Conservation (phyloP, 2,797 vertebrate species). For the Sebastes taczanowskii region DNA sequence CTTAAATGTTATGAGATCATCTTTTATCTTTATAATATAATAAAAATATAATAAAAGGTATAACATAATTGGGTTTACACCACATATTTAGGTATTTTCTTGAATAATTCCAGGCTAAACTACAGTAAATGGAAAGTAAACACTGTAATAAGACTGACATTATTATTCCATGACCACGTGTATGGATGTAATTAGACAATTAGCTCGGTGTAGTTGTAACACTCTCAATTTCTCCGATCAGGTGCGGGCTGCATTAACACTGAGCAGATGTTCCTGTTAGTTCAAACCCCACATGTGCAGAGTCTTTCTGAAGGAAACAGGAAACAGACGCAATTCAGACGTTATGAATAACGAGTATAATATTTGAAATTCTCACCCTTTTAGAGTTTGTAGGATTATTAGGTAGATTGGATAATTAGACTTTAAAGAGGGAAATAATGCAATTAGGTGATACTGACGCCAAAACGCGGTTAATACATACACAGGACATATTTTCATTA, state of each 20-base stretch:
- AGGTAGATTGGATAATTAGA: slow-evolving; percentile 11
- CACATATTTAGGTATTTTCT: slow-evolving; percentile 1
- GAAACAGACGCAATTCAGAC: slow-evolving; percentile 24
- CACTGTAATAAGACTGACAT: slow-evolving; percentile 28
- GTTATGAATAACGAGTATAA: slow-evolving; percentile 14
- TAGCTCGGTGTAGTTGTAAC: slow-evolving; percentile 36
- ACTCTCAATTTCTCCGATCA: slow-evolving; percentile 47
- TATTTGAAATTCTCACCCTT: slow-evolving; percentile 8
- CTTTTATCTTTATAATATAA: not conserved
- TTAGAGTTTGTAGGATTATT: slow-evolving; percentile 1
- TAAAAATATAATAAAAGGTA: not conserved
- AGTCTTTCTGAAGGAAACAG: slow-evolving; percentile 38
- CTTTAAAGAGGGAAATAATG: not conserved
- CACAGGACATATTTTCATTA: not conserved
- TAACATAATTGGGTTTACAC: not conserved
- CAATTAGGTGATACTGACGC: not conserved
- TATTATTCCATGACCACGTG: slow-evolving; percentile 15
- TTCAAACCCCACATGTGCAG: slow-evolving; percentile 58
- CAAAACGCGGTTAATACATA: not conserved
- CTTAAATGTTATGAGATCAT: not conserved
- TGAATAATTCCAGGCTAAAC: slow-evolving; percentile 14
- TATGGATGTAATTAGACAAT: slow-evolving; percentile 56
- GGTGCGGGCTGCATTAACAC: slow-evolving; percentile 56
- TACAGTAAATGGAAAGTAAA: slow-evolving; percentile 27
- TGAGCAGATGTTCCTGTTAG: slow-evolving; percentile 68